Evolutionary conservation across 2,888 invertebrate species (phyloP).

Genomic region (Orthosia gracilis): DNA sequence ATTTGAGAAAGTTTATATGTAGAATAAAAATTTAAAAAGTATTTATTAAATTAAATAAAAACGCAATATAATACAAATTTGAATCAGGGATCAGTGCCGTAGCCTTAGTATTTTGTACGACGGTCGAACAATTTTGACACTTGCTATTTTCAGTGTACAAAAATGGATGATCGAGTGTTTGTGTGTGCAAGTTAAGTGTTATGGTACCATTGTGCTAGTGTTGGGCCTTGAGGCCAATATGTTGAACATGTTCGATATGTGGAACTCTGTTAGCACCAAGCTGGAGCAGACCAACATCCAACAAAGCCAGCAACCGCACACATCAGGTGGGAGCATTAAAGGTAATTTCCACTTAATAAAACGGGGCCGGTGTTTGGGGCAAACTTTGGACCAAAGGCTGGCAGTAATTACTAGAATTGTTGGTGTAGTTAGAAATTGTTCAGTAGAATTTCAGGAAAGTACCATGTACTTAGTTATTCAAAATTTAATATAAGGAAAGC

Average conservation of each 20-base stretch:
- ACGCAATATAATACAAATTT: constrained; percentile 79
- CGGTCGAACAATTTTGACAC: constrained; percentile 86
- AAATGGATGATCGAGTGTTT: constrained; percentile 77
- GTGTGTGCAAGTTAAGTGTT: constrained; percentile 69
- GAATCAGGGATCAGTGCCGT: constrained; percentile 88
- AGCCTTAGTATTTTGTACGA: constrained; percentile 86
- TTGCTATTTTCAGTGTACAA: constrained; percentile 79
- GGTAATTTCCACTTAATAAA: constrained; percentile 91
- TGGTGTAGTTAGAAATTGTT: constrained; percentile 29
- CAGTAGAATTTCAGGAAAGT: constrained; percentile 16
- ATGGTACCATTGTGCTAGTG: constrained; percentile 71
- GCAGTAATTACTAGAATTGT: constrained; percentile 28
- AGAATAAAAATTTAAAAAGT: constrained; percentile 66
- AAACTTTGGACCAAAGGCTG: constrained; percentile 61
- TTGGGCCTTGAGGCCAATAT: constrained; percentile 80
- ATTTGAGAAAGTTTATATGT: constrained; percentile 90
- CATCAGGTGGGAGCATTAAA: constrained; percentile 96
- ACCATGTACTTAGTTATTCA: neutral
- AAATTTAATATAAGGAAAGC: neutral
- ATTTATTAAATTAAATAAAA: constrained; percentile 74
- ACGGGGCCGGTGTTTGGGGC: constrained; percentile 67
- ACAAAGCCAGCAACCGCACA: constrained; percentile 94
- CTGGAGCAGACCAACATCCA: constrained; percentile 93
- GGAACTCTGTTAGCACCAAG: constrained; percentile 95
- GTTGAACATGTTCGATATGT: constrained; percentile 95